A percentile compares a stretch with the other conserved stretches of the same genome.
Conservation (phyloP, 2,113 vertebrate genomes). For the Tragelaphus strepsiceros region DNA sequence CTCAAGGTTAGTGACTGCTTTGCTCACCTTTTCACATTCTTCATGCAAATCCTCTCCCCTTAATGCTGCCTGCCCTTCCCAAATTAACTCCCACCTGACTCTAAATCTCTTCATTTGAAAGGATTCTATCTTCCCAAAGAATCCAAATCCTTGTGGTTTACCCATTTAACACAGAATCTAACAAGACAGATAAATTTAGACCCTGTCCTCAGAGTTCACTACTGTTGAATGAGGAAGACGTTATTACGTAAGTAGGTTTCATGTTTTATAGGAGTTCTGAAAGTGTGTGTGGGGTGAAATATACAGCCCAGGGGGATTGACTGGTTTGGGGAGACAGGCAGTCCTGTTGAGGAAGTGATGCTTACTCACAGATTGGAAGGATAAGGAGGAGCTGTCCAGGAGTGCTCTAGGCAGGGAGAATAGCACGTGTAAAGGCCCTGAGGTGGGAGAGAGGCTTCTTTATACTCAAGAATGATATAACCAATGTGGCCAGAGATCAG, state of each 20-base stretch:
- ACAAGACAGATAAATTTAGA: not conserved
- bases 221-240: not conserved
- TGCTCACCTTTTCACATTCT: not conserved
- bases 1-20: not conserved
- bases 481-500: not conserved
- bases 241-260: not conserved
- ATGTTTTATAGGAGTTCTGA: not conserved
- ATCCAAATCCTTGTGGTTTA: not conserved
- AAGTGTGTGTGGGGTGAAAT: not conserved
- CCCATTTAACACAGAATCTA: not conserved
- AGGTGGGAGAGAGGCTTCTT: not conserved
- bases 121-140: not conserved
- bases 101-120: not conserved
- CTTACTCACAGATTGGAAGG: not conserved
- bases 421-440: not conserved
- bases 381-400: not conserved
- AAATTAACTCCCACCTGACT: not conserved
- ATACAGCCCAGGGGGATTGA: rapidly evolving
- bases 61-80: not conserved
- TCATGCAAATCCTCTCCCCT: not conserved
- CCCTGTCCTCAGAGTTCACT: not conserved
- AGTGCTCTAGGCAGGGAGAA: not conserved
- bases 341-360: not conserved
- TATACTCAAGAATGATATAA: not conserved
- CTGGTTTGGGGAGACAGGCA: not conserved